Conservation (phyloP, 2,888 invertebrate genomes). For the Dolichomitus sp. region DNA sequence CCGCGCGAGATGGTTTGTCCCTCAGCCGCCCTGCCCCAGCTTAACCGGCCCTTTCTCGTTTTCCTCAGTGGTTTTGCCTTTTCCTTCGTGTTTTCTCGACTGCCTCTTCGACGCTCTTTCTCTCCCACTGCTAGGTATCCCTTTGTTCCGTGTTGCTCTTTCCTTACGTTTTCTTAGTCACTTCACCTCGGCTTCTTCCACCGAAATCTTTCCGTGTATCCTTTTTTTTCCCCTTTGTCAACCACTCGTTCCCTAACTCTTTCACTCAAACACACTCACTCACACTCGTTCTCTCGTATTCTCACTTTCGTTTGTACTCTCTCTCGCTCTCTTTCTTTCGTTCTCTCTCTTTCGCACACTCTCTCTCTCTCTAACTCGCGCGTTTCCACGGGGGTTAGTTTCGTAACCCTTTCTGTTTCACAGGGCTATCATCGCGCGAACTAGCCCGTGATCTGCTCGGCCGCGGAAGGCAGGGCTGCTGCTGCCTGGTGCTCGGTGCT, state of each 20-base stretch:
- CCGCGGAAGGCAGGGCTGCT: constrained; percentile 76
- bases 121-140: constrained; percentile 16
- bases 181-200: neutral
- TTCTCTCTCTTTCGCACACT: constrained; percentile 55
- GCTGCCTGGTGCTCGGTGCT: constrained; percentile 82
- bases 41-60: constrained; percentile 38
- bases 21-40: constrained; percentile 59
- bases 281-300: constrained; percentile 12
- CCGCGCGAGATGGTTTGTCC: constrained; percentile 63
- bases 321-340: constrained; percentile 36
- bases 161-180: neutral
- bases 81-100: constrained; percentile 17
- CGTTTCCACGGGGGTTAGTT: constrained; percentile 50
- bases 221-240: neutral
- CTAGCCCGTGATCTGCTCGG: constrained; percentile 79
- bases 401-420: constrained; percentile 75
- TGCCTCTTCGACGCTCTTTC: constrained; percentile 58
- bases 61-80: constrained; percentile 19
- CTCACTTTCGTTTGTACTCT: constrained; percentile 38
- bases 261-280: constrained; percentile 8
- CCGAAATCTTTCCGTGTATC: neutral
- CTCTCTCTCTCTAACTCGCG: constrained; percentile 38
- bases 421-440: constrained; percentile 81
- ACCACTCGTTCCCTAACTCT: constrained; percentile 23
- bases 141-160: neutral